phyloP scores from a whole-genome alignment of 92 coral and sea anemone species.

The Diadumene lineata region DNA sequence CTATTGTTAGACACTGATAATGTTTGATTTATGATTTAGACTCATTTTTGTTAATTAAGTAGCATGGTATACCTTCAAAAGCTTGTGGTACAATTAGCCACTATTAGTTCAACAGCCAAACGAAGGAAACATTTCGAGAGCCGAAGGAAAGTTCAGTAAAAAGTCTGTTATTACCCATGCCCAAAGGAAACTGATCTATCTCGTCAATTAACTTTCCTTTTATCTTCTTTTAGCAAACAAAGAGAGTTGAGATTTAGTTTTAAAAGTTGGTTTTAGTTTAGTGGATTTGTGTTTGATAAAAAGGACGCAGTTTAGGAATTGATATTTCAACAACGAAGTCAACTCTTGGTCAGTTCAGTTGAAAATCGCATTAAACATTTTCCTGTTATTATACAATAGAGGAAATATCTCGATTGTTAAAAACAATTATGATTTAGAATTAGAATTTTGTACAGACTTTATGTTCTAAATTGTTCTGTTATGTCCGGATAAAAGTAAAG shows the following conservation, averaged over 20 bases:
- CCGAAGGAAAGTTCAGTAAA: too few species aligned
- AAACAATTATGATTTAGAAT: background rate
- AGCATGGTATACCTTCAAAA: background rate
- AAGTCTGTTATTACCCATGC: background rate
- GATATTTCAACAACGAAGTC: slow-evolving; percentile 5
- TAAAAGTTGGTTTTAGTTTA: background rate
- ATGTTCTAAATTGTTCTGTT: background rate
- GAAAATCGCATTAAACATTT: background rate
- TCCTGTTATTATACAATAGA: slow-evolving; percentile 6
- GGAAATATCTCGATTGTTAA: background rate
- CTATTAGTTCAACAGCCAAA: background rate
- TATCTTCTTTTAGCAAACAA: too few species aligned
- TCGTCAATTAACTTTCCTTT: too few species aligned
- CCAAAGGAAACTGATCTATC: too few species aligned
- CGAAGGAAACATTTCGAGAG: background rate
- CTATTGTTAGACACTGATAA: slow-evolving; percentile 1
- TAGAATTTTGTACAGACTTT: background rate
- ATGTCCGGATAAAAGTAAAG: background rate
- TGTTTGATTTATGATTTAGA: slow-evolving; percentile 36
- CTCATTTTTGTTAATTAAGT: slow-evolving; percentile 15
- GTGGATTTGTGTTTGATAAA: background rate
- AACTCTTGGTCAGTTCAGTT: background rate
- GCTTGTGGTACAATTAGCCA: background rate
- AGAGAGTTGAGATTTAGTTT: background rate
- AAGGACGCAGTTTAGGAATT: slow-evolving; percentile 5